phyloP scores from a whole-genome alignment of 2,888 invertebrate species.

The Melolontha melolontha region DNA sequence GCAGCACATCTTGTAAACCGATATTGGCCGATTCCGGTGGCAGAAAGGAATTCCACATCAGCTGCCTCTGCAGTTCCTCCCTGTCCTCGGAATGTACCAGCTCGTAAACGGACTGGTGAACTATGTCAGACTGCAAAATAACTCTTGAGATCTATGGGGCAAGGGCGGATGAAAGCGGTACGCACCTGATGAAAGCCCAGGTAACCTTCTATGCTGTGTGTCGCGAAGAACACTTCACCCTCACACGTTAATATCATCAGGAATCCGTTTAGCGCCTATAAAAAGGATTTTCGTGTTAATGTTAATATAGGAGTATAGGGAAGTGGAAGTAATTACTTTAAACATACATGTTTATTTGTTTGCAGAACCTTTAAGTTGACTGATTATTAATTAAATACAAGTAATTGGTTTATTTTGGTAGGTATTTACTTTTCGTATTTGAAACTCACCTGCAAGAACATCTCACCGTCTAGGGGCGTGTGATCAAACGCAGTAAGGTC shows the following conservation, averaged over 20 bases:
- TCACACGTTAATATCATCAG: conserved; percentile 98
- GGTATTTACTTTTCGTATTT: too few relatives aligned
- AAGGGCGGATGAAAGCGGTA: conserved; percentile 45
- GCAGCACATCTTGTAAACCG: conserved; percentile 88
- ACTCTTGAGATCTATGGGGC: conserved; percentile 42
- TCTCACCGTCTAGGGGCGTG: conserved; percentile 91
- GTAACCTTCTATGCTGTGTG: conserved; percentile 99
- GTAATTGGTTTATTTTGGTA: too few relatives aligned
- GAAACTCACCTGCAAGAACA: conserved; percentile 88
- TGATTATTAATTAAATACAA: too few relatives aligned
- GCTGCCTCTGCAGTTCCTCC: conserved; percentile 94
- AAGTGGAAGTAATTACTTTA: too few relatives aligned
- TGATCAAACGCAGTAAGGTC: conserved; percentile 90
- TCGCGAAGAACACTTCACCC: conserved; percentile 99
- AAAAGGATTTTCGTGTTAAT: conserved; percentile 49
- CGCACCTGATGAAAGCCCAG: conserved; percentile 99
- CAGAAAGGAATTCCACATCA: conserved; percentile 95
- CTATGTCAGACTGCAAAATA: conserved; percentile 94
- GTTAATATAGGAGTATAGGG: too few relatives aligned
- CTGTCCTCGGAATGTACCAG: conserved; percentile 99
- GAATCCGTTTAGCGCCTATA: conserved; percentile 98
- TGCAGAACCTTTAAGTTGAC: too few relatives aligned
- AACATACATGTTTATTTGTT: too few relatives aligned
- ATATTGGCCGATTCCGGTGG: conserved; percentile 82
- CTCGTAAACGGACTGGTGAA: conserved; percentile 99